These are phyloP conservation scores for Oncorhynchus masou DNA, from an alignment of 2,113 vertebrate genomes.

Conservation along the genomic window DNA sequence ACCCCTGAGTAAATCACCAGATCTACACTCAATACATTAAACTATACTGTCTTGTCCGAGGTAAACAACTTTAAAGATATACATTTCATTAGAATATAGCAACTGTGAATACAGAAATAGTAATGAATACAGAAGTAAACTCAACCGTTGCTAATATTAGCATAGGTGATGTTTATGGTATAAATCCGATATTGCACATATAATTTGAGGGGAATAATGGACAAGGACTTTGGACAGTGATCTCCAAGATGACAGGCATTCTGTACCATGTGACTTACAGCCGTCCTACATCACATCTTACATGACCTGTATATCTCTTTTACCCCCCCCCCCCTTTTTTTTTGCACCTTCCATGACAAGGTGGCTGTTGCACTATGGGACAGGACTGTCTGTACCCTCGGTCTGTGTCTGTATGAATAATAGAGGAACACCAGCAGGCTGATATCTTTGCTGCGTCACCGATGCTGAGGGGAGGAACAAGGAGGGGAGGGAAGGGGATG, in stretches of 20 bases:
- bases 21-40: background rate
- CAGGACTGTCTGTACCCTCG: background rate
- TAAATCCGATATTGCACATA: too few relatives aligned
- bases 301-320: too few relatives aligned
- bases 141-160: too few relatives aligned
- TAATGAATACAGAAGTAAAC: too few relatives aligned
- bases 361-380: background rate
- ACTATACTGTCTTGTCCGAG: background rate
- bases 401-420: constrained; percentile 47
- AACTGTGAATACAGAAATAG: too few relatives aligned
- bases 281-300: too few relatives aligned
- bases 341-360: background rate
- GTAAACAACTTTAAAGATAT: background rate
- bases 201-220: too few relatives aligned
- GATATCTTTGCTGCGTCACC: constrained; percentile 64
- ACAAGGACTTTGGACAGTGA: too few relatives aligned
- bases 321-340: background rate
- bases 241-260: too few relatives aligned
- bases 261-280: too few relatives aligned
- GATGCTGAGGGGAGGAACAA: constrained; percentile 21
- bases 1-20: background rate
- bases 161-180: too few relatives aligned
- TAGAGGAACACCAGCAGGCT: constrained; percentile 43
- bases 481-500: background rate
- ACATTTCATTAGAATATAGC: background rate